A percentile compares a stretch with the other conserved stretches of the same genome.
phyloP scores from a whole-genome alignment of 2,113 vertebrate genomes.

The Petroica traversi region DNA sequence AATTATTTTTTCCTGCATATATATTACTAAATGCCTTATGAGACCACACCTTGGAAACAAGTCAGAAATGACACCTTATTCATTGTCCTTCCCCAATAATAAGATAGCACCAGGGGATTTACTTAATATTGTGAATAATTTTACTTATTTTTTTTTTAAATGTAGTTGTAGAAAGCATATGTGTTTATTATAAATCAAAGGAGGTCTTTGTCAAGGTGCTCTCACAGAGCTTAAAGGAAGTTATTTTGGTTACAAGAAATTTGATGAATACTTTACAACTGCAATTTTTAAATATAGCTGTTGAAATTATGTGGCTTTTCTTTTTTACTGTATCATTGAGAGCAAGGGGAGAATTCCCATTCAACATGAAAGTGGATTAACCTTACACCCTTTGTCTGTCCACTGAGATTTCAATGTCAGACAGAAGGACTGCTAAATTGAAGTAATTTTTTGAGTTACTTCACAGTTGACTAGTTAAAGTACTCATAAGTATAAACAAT shows the following conservation, averaged over 20 bases:
- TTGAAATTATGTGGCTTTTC: background rate
- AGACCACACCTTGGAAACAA: background rate
- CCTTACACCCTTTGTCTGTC: conserved; percentile 14
- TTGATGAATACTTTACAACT: background rate
- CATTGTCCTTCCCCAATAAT: fast-evolving
- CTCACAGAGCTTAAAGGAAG: background rate
- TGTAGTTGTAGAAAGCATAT: background rate
- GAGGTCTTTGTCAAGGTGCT: background rate
- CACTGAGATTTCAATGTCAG: background rate
- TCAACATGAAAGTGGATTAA: conserved; percentile 9
- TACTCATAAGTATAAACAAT: conserved; percentile 11
- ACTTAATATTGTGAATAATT: background rate
- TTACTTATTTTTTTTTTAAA: background rate
- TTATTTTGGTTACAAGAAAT: background rate
- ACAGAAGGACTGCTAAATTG: background rate
- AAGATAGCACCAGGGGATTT: background rate
- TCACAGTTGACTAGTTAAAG: background rate
- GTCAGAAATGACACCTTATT: background rate
- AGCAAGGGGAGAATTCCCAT: background rate
- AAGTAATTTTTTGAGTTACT: conserved; percentile 7
- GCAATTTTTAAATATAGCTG: background rate
- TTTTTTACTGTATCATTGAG: background rate
- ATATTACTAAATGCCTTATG: background rate
- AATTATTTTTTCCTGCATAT: background rate
- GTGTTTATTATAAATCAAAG: background rate